Evolutionary conservation across 2,113 vertebrate species (phyloP).

Genomic region (Cettia cetti): DNA sequence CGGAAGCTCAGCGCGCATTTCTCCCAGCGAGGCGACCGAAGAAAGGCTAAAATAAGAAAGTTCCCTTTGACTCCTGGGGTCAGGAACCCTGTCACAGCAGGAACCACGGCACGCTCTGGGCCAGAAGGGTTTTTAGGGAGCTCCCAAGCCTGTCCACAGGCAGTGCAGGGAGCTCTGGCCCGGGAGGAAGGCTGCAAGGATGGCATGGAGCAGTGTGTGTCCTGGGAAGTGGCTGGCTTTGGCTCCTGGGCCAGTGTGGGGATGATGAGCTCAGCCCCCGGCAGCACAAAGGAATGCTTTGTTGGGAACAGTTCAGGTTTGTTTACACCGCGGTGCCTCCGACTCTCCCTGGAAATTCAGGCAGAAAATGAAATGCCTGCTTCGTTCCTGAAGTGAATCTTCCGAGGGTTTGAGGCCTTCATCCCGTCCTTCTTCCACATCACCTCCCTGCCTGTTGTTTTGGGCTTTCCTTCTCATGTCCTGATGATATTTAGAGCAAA

Average conservation of each 20-base stretch:
- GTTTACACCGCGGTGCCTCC: conserved; percentile 7
- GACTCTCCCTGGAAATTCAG: background rate
- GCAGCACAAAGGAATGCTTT: background rate
- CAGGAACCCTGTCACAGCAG: too few species aligned
- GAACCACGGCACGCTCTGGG: accelerated
- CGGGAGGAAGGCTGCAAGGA: too few species aligned
- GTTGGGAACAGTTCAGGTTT: background rate
- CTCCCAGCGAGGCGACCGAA: background rate
- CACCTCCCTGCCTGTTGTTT: background rate
- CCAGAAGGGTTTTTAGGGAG: background rate
- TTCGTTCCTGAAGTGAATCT: conserved; percentile 1
- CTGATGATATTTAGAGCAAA: background rate
- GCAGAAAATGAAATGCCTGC: conserved; percentile 12
- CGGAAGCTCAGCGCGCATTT: background rate
- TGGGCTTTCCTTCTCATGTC: background rate
- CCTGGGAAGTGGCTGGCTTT: accelerated
- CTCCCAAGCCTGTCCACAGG: too few species aligned
- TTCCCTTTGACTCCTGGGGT: background rate
- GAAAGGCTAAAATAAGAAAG: background rate
- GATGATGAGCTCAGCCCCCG: background rate
- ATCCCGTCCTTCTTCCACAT: background rate
- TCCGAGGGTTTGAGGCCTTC: background rate
- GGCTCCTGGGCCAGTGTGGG: background rate
- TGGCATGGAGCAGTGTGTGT: background rate
- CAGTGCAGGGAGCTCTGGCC: too few species aligned